Evolutionary conservation across 2,888 invertebrate genomes (phyloP), one percentile per base, ranked within the genome.

Genomic region (Ichneumon xanthorius): DNA sequence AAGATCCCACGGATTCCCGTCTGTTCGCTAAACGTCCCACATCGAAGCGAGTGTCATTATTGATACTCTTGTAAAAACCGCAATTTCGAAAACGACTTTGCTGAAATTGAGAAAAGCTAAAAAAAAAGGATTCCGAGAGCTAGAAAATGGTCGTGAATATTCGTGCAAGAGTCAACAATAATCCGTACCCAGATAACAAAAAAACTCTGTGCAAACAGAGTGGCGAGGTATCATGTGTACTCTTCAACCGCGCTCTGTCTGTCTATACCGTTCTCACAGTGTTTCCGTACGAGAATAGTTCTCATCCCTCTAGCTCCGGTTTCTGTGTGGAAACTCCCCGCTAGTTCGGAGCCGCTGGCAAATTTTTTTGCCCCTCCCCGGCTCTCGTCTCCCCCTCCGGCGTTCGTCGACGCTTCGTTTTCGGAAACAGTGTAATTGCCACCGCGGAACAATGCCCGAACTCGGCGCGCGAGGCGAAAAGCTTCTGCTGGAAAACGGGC

Each of bases 351-450:
- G 61, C 48, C 82, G 72, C 76, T 71, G 79, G 82, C 75, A 68
- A 76, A 80, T 33, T 33, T 33, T 63, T 33, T 63, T 63, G 67
- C 53, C 33, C 68, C 30, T 37, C 70, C 50, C 14, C 58, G 19
- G 19, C 68, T 58, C 68, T 61, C 45, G 16, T n/a, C 50, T 37
- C n/a, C 2, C 30, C 48, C 73, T 22, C 63, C n/a, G 76, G 40
- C 68, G 63, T 80, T 82, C 61, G 80, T 65, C 76, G 79, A 80
- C 71, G 80, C 85, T 85, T 83, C 84, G 81, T 88, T 88, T 88
- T 87, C 79, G 83, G 83, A 87, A 88, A 87, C 87, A 86, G 86
- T 81, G 87, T 88, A 88, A 88, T 88, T 88, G 88, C 88, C 86
- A 83, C 86, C 73, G 81, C 80, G 88, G 63, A 88, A 88, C 88